Evolutionary conservation across 2,797 vertebrate species (phyloP), one percentile per base, ranked within the genome.

Genomic region (Spinus pinus): DNA sequence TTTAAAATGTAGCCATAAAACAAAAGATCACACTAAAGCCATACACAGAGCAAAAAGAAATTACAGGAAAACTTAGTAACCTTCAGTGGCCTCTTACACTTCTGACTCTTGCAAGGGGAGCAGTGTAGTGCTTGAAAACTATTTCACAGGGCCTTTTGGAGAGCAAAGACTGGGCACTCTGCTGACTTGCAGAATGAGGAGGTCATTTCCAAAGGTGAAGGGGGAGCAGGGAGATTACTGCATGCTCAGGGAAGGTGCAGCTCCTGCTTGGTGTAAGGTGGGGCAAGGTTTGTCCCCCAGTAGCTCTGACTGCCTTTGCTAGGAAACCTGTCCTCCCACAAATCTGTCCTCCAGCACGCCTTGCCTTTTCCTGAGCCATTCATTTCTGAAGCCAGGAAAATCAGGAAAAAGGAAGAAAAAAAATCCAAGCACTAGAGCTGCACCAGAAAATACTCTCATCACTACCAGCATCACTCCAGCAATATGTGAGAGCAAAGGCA

Each of bases 351-450:
- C 39, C 54, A 71, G 72, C 47, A 83, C 0, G 5, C 72, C 41
- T 60, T 15, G 27, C 73, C 66, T 79, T 94, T 91, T 95, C 70
- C 87, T 80, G 73, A 94, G 35, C 31, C 62, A 88, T 35, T 44
- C 70, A 50, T 91, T 86, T 79, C 66, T 79, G 53, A 79, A 79
- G 80, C 82, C 91, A 90, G 85, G 49, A 92, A 92, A 88, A 92
- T 53, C 35, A 94, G 39, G 51, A 58, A 90, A 86, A 87, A 74
- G 64, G 67, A 82, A 77, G 24, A 5, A 50, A 61, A 79, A 79
- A 58, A 35, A 3, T 5, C 17, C 44, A 73, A 47, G 13, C 2
- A 8, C 14, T 39, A 70, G 47, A 75, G 30, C 39, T 25, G 12
- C 41, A 31, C 14, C 66, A 84, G 80, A 85, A 93, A 88, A 56